Conservation (phyloP, 2,797 vertebrate species). For the Mycteria americana region DNA sequence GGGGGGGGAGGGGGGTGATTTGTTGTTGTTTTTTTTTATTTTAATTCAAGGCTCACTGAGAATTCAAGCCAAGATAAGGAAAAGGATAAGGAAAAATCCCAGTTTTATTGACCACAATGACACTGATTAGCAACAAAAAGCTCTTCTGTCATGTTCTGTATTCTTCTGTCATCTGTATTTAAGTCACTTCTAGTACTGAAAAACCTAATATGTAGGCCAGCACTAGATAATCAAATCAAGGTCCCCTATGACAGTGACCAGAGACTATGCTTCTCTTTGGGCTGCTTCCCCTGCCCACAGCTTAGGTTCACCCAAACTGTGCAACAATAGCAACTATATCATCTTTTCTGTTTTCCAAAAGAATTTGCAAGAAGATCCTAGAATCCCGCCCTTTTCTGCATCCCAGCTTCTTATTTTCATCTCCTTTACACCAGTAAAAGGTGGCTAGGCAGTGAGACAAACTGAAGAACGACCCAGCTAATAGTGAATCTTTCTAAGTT, state of each 20-base stretch:
- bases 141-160: not conserved
- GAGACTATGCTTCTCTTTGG: not conserved
- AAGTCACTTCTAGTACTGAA: not conserved
- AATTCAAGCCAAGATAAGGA: not conserved
- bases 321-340: not conserved
- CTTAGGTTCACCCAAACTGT: not conserved
- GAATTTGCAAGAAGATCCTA: not conserved
- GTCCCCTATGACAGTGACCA: not conserved
- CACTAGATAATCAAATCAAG: not conserved
- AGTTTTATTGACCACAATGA: not conserved
- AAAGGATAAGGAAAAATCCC: not conserved
- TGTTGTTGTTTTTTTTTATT: not conserved
- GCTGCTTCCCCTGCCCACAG: not conserved
- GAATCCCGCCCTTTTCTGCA: not conserved
- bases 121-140: not conserved
- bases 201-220: not conserved
- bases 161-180: not conserved
- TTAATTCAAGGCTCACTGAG: not conserved
- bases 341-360: not conserved
- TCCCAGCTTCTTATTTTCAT: not conserved
- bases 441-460: not conserved
- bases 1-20: not conserved
- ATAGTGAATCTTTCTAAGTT: not conserved
- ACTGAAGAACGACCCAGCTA: not conserved
- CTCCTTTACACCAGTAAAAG: not conserved